These are phyloP conservation scores for Diplazon laetatorius DNA, from an alignment of 2,888 invertebrate species.

Conservation along the genomic window DNA sequence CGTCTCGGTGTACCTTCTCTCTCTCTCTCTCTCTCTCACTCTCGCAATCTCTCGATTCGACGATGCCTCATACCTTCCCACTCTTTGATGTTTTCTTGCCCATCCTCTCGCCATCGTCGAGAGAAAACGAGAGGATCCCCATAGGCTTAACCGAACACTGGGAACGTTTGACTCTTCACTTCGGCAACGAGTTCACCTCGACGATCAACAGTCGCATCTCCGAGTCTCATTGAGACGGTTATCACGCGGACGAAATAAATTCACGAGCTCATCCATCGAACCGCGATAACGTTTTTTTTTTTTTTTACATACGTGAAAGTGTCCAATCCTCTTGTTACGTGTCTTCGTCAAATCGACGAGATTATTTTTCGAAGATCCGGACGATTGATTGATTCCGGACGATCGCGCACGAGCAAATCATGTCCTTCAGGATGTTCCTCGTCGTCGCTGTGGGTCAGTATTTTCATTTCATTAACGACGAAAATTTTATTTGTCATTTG, in stretches of 20 bases:
- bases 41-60: background rate
- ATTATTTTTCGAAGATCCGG: too few species aligned
- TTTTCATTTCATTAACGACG: conserved; percentile 18
- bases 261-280: conserved; percentile 45
- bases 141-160: too few species aligned
- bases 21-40: conserved; percentile 25
- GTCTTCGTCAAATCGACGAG: too few species aligned
- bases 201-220: conserved; percentile 76
- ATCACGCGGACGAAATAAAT: conserved; percentile 49
- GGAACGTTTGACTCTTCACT: conserved; percentile 68
- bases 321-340: too few species aligned
- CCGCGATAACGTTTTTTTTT: too few species aligned
- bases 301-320: conserved; percentile 62
- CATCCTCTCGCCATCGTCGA: conserved; percentile 60
- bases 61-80: conserved; percentile 45
- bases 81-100: conserved; percentile 50
- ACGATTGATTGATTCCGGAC: too few species aligned
- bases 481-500: conserved; percentile 15
- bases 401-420: too few species aligned
- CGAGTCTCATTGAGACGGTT: conserved; percentile 76
- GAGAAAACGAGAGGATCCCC: too few species aligned
- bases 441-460: conserved; percentile 68
- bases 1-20: conserved; percentile 51
- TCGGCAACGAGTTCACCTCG: conserved; percentile 71
- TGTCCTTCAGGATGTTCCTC: conserved; percentile 65